A percentile compares a stretch with the other conserved stretches of the same genome.
These are phyloP conservation scores for Ischnus inquisitorius DNA, from an alignment of 2,888 invertebrate species.

Conservation along the genomic window DNA sequence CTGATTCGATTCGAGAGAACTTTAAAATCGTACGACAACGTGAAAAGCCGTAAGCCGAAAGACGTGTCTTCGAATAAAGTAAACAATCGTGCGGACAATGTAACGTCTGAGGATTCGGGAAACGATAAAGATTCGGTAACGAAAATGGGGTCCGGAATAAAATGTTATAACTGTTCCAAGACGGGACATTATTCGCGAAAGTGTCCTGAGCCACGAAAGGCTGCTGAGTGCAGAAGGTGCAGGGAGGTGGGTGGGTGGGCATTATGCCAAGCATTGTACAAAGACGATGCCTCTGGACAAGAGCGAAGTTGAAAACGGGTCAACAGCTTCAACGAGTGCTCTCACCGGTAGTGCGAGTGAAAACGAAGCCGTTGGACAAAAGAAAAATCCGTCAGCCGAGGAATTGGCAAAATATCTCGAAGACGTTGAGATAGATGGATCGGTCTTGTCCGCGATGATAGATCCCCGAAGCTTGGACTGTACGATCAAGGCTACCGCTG, in stretches of 20 bases:
- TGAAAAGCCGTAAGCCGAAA: not conserved
- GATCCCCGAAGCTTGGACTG: slow-evolving; percentile 65
- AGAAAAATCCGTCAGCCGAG: not conserved
- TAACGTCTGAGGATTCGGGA: no score
- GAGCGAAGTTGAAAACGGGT: slow-evolving; percentile 6
- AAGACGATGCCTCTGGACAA: slow-evolving; percentile 28
- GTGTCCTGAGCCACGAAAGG: slow-evolving; percentile 36
- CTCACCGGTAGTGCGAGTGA: not conserved
- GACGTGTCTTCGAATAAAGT: not conserved
- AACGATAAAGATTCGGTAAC: not conserved
- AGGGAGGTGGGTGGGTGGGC: slow-evolving; percentile 31
- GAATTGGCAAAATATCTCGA: slow-evolving; percentile 61
- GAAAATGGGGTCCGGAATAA: not conserved
- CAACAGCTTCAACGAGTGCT: slow-evolving; percentile 5
- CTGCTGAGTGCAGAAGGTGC: slow-evolving; percentile 12
- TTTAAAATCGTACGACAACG: no score
- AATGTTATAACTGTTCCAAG: slow-evolving; percentile 37
- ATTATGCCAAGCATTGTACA: slow-evolving; percentile 45
- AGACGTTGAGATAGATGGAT: slow-evolving; percentile 27
- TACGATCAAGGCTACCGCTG: slow-evolving; percentile 64
- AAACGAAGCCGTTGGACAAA: not conserved
- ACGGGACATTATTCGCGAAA: slow-evolving; percentile 39
- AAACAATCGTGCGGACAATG: not conserved
- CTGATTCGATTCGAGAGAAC: slow-evolving; percentile 10
- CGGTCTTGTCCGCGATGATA: slow-evolving; percentile 43